phyloP scores from a whole-genome alignment of 2,888 invertebrate species.

The Protophormia terraenovae region DNA sequence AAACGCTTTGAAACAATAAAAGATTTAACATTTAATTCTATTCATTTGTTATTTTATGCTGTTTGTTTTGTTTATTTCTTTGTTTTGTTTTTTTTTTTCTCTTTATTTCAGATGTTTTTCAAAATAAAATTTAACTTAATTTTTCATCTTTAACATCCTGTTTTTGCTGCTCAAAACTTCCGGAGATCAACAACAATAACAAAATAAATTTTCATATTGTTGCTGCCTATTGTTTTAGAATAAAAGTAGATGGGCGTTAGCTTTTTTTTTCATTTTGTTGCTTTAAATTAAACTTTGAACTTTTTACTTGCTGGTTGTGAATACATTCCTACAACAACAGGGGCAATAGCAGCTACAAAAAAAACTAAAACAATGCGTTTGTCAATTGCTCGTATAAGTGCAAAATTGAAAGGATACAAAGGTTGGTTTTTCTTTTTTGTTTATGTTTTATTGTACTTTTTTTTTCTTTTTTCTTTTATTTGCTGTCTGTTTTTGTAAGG shows the following conservation, averaged over 20 bases:
- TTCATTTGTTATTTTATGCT: neutral
- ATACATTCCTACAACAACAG: conserved; percentile 1
- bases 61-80: neutral
- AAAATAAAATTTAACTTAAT: neutral
- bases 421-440: conserved; percentile 51
- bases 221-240: neutral
- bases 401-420: conserved; percentile 64
- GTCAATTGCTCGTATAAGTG: conserved; percentile 59
- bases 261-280: too few species aligned
- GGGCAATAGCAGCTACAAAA: neutral
- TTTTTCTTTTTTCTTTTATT: neutral
- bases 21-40: conserved; percentile 21
- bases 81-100: conserved; percentile 3
- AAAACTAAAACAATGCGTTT: conserved; percentile 56
- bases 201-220: conserved; percentile 27
- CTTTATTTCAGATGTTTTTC: conserved; percentile 31
- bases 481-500: neutral
- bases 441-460: neutral
- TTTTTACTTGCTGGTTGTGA: neutral
- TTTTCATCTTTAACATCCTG: conserved; percentile 31
- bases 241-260: neutral
- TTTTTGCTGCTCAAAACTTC: conserved; percentile 11
- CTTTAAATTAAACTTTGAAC: conserved; percentile 35
- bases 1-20: neutral
- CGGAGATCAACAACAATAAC: conserved; percentile 6